These are phyloP conservation scores for Gallinago solitaria DNA, from an alignment of 2,797 vertebrate genomes.

Conservation along the genomic window DNA sequence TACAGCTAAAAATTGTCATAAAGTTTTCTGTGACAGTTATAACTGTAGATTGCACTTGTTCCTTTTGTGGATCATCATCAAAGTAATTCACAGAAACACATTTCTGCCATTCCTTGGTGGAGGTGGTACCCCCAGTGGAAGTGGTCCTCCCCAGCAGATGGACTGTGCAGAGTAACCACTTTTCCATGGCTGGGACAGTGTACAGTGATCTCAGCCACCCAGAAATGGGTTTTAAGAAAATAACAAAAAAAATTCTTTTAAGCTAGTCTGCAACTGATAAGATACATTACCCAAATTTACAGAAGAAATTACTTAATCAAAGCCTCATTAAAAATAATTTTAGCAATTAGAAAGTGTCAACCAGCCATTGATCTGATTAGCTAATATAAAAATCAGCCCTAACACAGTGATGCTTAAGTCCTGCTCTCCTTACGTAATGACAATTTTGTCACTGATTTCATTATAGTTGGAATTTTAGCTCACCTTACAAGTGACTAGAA, in stretches of 20 bases:
- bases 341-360: neutral
- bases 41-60: neutral
- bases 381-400: neutral
- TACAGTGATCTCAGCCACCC: neutral
- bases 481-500: neutral
- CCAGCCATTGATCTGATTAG: neutral
- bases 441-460: neutral
- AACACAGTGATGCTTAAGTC: neutral
- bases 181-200: accelerated
- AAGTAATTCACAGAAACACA: neutral
- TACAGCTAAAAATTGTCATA: neutral
- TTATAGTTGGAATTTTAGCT: neutral
- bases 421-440: neutral
- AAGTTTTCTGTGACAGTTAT: neutral
- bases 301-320: conserved; percentile 3
- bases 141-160: neutral
- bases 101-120: neutral
- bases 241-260: neutral
- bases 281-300: neutral
- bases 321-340: neutral
- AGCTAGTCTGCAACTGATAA: neutral
- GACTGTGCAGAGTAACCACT: neutral
- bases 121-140: neutral
- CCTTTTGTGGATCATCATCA: neutral
- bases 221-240: neutral